Evolutionary conservation across 2,888 invertebrate genomes (phyloP).

Genomic region (Maniola hyperantus): DNA sequence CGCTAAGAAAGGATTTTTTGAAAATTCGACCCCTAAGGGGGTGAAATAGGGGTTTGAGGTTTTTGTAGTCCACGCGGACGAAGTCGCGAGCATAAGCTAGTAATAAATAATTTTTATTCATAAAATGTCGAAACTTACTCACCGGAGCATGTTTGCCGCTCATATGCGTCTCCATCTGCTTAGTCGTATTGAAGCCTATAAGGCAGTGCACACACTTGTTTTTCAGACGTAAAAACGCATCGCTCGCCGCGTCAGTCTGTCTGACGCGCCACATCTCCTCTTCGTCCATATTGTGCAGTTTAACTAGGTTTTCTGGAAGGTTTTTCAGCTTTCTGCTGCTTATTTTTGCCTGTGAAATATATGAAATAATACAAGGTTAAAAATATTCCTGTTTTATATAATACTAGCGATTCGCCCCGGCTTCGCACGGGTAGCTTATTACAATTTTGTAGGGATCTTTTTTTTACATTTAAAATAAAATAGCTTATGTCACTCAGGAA

Average conservation of each 20-base stretch:
- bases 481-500: too few species aligned
- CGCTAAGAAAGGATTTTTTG: too few species aligned
- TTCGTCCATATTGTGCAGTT: constrained; percentile 59
- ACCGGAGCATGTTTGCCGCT: constrained; percentile 63
- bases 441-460: too few species aligned
- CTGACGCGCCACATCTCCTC: constrained; percentile 64
- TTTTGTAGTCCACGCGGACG: too few species aligned
- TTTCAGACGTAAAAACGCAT: constrained; percentile 54
- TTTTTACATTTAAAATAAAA: too few species aligned
- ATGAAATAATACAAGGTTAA: too few species aligned
- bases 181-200: constrained; percentile 59
- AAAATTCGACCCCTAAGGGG: too few species aligned
- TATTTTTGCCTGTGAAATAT: constrained; percentile 17
- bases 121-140: constrained; percentile 35
- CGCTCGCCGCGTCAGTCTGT: constrained; percentile 50
- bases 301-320: constrained; percentile 59
- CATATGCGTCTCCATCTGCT: constrained; percentile 56
- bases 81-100: too few species aligned
- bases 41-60: too few species aligned
- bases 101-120: too few species aligned
- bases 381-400: not conserved
- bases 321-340: constrained; percentile 50
- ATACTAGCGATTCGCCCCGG: not conserved
- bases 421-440: too few species aligned
- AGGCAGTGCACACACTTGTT: constrained; percentile 61